Evolutionary conservation across 2,797 vertebrate species (phyloP).

Genomic region (Notoglanidium macrostoma): DNA sequence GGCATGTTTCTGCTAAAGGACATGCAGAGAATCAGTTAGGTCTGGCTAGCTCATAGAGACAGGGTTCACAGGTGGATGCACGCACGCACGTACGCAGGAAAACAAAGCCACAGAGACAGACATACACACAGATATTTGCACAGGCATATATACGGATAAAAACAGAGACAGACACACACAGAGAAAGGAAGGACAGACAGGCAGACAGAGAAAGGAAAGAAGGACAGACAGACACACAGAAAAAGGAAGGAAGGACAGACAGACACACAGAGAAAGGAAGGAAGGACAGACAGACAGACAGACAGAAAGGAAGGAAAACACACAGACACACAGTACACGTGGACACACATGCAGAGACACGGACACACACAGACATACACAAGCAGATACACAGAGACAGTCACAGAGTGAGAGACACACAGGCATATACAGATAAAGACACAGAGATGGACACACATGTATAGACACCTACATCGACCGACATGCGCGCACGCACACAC

Average conservation of each 20-base stretch:
- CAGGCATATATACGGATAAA: not conserved
- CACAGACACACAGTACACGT: too few species aligned
- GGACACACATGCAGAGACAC: not conserved
- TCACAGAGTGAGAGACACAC: too few species aligned
- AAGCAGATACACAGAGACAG: not conserved
- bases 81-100: not conserved
- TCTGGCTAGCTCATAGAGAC: not conserved
- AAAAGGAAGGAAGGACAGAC: too few species aligned
- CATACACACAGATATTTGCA: not conserved
- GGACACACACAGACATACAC: not conserved
- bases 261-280: too few species aligned
- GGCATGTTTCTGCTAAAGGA: conserved; percentile 15
- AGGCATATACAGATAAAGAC: too few species aligned
- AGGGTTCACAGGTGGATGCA: conserved; percentile 3
- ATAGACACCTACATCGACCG: not conserved
- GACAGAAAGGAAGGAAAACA: too few species aligned
- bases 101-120: not conserved
- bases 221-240: too few species aligned
- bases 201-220: too few species aligned
- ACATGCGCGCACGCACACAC: not conserved
- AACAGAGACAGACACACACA: not conserved
- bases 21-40: not conserved
- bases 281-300: too few species aligned
- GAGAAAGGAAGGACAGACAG: too few species aligned
- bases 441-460: too few species aligned